Evolutionary conservation across 2,888 invertebrate species (phyloP).

Genomic region (Ptychoptera contaminata): DNA sequence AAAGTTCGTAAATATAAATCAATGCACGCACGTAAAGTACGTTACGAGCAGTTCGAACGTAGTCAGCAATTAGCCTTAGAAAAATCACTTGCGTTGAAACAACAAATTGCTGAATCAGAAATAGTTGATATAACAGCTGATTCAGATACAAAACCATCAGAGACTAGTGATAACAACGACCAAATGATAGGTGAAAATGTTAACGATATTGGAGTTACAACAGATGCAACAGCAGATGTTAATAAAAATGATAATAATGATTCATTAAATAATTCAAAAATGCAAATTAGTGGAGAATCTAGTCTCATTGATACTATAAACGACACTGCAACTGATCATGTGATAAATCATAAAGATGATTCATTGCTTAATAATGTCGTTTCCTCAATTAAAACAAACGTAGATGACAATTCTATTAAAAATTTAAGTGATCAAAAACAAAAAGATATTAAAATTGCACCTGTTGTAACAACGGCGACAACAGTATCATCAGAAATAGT

Average conservation of each 20-base stretch:
- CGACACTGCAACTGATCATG: slow-evolving; percentile 4
- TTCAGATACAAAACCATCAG: slow-evolving; percentile 6
- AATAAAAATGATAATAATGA: neutral
- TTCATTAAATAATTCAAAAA: slow-evolving; percentile 5
- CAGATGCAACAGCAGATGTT: slow-evolving; percentile 14
- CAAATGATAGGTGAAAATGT: slow-evolving; percentile 24
- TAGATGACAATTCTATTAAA: neutral
- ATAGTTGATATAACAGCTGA: slow-evolving; percentile 23
- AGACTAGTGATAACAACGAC: too few relatives aligned
- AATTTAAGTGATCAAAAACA: neutral
- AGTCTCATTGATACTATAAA: slow-evolving; percentile 7
- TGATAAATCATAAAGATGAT: slow-evolving; percentile 7
- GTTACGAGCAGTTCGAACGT: slow-evolving; percentile 56
- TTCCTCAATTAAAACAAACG: slow-evolving; percentile 1
- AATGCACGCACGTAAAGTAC: slow-evolving; percentile 55
- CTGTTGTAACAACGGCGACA: neutral
- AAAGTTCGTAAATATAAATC: slow-evolving; percentile 73
- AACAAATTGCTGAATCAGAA: slow-evolving; percentile 17
- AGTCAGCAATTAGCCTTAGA: slow-evolving; percentile 23
- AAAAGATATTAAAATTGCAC: neutral
- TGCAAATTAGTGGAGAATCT: slow-evolving; percentile 21
- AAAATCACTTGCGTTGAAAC: slow-evolving; percentile 23
- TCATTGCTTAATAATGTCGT: slow-evolving; percentile 4
- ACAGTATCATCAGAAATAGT: neutral
- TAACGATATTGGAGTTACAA: slow-evolving; percentile 31